Evolutionary conservation across 2,888 invertebrate genomes (phyloP).

Genomic region (Dendrolimus pini): DNA sequence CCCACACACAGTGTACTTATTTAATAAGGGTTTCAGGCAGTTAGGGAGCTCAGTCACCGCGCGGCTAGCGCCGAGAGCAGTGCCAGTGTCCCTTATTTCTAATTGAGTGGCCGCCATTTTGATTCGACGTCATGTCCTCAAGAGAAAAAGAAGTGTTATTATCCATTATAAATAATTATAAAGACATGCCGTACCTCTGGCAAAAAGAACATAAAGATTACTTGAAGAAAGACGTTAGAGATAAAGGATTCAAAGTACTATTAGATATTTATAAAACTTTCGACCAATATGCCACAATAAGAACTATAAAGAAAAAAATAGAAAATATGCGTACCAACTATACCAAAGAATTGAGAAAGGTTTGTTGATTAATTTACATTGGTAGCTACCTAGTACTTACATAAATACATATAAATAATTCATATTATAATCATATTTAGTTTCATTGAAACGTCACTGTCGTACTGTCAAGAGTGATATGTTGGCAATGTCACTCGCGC

Average conservation of each 20-base stretch:
- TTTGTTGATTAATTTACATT: neutral
- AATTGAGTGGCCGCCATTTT: too few relatives aligned
- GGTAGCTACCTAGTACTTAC: too few relatives aligned
- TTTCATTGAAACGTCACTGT: too few relatives aligned
- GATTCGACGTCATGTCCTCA: too few relatives aligned
- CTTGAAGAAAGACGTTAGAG: constrained; percentile 4
- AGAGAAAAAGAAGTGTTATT: too few relatives aligned
- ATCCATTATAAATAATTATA: constrained; percentile 1
- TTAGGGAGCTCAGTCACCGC: neutral
- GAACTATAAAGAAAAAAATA: constrained; percentile 9
- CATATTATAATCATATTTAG: too few relatives aligned
- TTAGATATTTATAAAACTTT: constrained; percentile 8
- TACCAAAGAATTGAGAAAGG: constrained; percentile 1
- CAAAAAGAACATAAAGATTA: constrained; percentile 7
- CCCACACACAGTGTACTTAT: too few relatives aligned
- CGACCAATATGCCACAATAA: constrained; percentile 10
- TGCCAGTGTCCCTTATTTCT: too few relatives aligned
- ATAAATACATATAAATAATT: too few relatives aligned
- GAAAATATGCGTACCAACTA: constrained; percentile 9
- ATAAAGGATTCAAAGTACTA: constrained; percentile 5
- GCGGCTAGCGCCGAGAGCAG: neutral
- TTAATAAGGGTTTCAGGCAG: too few relatives aligned
- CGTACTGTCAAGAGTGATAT: too few relatives aligned
- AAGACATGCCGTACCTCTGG: constrained; percentile 13
- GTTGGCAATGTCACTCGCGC: too few relatives aligned